Percentiles rank a stretch among this genome's conserved stretches.
These are phyloP conservation scores for Tromatobia lineatoria DNA, from an alignment of 2,888 invertebrate species.

Conservation along the genomic window DNA sequence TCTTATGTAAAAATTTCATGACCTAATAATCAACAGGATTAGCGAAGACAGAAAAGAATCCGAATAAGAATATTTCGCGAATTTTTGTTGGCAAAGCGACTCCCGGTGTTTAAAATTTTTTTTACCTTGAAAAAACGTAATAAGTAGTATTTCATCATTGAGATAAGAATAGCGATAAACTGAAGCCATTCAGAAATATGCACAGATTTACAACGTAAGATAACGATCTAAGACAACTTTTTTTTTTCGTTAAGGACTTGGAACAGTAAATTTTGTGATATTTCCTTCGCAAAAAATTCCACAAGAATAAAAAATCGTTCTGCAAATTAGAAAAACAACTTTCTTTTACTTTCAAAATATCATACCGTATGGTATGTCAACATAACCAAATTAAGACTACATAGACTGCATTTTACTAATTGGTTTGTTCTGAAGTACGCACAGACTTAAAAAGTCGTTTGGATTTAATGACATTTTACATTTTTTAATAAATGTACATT, in stretches of 20 bases:
- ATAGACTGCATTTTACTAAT: too few species aligned
- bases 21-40: background rate
- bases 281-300: too few species aligned
- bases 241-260: background rate
- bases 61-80: background rate
- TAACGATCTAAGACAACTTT: background rate
- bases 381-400: too few species aligned
- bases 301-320: too few species aligned
- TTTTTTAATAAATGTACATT: too few species aligned
- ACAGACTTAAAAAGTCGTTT: too few species aligned
- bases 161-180: constrained; percentile 1
- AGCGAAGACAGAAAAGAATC: background rate
- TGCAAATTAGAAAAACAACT: too few species aligned
- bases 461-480: too few species aligned
- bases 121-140: background rate
- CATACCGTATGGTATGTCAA: too few species aligned
- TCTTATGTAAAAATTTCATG: too few species aligned
- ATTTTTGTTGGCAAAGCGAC: background rate
- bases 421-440: too few species aligned
- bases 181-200: background rate
- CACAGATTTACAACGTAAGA: background rate
- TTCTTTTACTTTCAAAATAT: too few species aligned
- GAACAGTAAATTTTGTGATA: background rate
- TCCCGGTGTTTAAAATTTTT: background rate
- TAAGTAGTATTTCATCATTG: background rate